Evolutionary conservation across 2,113 vertebrate genomes (phyloP), one percentile per base, ranked within the genome.

Genomic region (Spermophilus dauricus): DNA sequence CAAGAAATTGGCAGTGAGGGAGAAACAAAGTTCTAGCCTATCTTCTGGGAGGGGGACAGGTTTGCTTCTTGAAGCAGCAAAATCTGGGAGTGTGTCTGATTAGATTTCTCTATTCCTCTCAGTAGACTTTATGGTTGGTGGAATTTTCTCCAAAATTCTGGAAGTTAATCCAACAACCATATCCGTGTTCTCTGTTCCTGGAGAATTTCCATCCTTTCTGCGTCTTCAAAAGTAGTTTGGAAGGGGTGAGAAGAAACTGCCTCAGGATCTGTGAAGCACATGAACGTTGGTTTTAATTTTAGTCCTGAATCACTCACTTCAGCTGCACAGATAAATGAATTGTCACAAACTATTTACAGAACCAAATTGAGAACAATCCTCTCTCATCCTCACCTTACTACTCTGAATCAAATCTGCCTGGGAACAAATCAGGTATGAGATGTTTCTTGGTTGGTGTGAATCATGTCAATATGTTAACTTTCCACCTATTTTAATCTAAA

Each of bases 261-360:
- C 87, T 92, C 67, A 20, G 96, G 92, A 97, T 37, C 76, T 90
- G 81, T 32, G 72, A 97, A 67, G 56, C 90, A 78, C 90, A 70
- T 92, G 97, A 72, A 26, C 1, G 2, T 51, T 39, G 39, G 26
- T 94, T 97, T 95, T 92, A 97, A 97, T 97, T 98, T 96, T 96
- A 97, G 85, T 56, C 39, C 34, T 5, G 4, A 77, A 92, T 82
- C 94, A 95, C 97, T 97, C 94, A 82, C 78, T 97, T 96, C 90
- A 73, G 70, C 95, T 90, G 95, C 72, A 56, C 65, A 73, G 96
- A 93, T 97, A 98, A 96, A 96, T 96, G 97, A 95, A 97, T 96
- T 97, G 98, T 97, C 97, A 97, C 95, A 96, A 96, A 94, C 81
- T 97, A 95, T 97, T 98, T 97, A 93, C 86, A 91, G 92, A 96